Percentiles rank a stretch among this genome's conserved stretches.
Evolutionary conservation across 2,888 invertebrate genomes (phyloP).

Genomic region (Agrochola macilenta): DNA sequence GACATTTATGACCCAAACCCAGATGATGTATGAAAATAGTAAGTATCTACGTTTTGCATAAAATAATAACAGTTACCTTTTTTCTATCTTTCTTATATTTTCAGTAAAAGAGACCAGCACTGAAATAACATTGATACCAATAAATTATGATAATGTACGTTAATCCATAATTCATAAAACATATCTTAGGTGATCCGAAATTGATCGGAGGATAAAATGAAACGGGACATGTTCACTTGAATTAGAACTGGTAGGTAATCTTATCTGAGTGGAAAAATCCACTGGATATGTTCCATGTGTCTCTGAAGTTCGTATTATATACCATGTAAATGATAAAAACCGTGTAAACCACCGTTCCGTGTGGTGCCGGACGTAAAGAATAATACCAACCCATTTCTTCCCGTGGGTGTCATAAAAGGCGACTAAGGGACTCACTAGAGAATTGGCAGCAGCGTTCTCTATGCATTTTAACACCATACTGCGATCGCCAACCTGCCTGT

Average conservation of each 20-base stretch:
- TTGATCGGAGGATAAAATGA: constrained; percentile 25
- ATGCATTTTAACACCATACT: too few species aligned
- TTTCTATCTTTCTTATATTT: constrained; percentile 19
- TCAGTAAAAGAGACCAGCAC: constrained; percentile 16
- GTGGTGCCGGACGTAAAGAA: too few species aligned
- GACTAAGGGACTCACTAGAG: too few species aligned
- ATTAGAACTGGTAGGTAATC: constrained; percentile 20
- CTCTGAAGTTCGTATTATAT: constrained; percentile 1
- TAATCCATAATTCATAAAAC: constrained; percentile 43
- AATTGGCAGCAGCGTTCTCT: too few species aligned
- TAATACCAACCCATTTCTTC: too few species aligned
- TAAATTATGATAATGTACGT: constrained; percentile 50
- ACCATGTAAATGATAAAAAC: too few species aligned
- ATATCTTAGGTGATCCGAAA: constrained; percentile 41
- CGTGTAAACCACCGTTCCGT: too few species aligned
- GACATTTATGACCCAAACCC: not conserved
- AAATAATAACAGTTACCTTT: constrained; percentile 5
- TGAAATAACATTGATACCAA: constrained; percentile 43
- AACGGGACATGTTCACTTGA: constrained; percentile 17
- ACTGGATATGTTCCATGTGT: not conserved
- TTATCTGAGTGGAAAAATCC: constrained; percentile 29
- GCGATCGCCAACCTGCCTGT: too few species aligned
- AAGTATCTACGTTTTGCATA: not conserved
- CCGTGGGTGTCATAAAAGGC: too few species aligned
- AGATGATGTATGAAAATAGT: not conserved